These are phyloP conservation scores for Oxytorus armatus DNA, from an alignment of 2,888 invertebrate species.

Conservation along the genomic window DNA sequence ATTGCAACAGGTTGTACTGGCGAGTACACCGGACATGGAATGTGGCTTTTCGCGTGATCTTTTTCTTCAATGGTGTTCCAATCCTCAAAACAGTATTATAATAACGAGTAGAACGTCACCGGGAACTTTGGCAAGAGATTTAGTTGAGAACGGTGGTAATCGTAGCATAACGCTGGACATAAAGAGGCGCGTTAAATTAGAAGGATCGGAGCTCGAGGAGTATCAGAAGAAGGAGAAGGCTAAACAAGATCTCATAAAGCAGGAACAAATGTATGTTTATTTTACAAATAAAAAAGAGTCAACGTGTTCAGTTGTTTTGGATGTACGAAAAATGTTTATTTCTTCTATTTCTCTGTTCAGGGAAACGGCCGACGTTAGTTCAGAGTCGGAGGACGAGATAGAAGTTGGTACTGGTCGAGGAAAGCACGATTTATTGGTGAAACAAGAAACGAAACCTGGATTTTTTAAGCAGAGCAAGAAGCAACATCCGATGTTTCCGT, in stretches of 20 bases:
- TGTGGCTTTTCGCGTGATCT: conserved; percentile 97
- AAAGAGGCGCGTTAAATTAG: conserved; percentile 89
- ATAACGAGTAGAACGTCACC: conserved; percentile 95
- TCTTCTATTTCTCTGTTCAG: conserved; percentile 83
- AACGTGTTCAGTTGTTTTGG: too few species aligned
- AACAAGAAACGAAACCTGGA: conserved; percentile 90
- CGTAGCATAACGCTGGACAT: conserved; percentile 90
- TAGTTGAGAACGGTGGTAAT: conserved; percentile 91
- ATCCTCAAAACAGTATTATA: conserved; percentile 97
- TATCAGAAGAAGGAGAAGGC: conserved; percentile 89
- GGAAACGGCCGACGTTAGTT: conserved; percentile 90
- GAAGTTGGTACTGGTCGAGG: conserved; percentile 91
- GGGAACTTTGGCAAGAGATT: conserved; percentile 91
- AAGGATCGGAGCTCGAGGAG: conserved; percentile 92
- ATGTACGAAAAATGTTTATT: too few species aligned
- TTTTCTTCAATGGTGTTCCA: conserved; percentile 96
- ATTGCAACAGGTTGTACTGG: conserved; percentile 91
- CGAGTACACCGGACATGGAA: conserved; percentile 97
- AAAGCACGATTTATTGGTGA: conserved; percentile 95
- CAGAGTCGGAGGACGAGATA: conserved; percentile 94
- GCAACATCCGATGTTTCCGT: conserved; percentile 98
- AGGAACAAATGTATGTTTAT: conserved; percentile 82
- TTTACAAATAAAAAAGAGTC: background rate
- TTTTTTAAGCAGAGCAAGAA: conserved; percentile 96
- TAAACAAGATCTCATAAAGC: conserved; percentile 84